Evolutionary conservation across 2,888 invertebrate species (phyloP), one percentile per base, ranked within the genome.

Genomic region (Aelia acuminata): DNA sequence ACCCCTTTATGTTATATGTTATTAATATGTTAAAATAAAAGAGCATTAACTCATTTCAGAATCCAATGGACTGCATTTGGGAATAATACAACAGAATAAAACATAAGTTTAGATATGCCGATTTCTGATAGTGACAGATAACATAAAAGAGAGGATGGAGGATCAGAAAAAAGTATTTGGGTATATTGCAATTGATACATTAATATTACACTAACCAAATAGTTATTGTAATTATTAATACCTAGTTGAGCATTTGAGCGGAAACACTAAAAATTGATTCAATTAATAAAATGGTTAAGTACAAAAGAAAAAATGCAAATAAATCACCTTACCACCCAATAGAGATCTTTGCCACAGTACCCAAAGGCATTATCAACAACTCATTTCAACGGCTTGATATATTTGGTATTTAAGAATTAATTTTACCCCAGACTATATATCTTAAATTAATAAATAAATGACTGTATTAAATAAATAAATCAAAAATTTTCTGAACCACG

Each of bases 271-370:
- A n/a, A n/a, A n/a, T n/a, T n/a, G n/a, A n/a, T n/a, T n/a, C n/a
- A n/a, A n/a, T n/a, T n/a, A 43, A 22, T 43, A 20, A 80, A 80
- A 80, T 43, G 3, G 3, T 43, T 47, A 80, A 10, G n/a, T 57
- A 11, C n/a, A 43, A 80, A 75, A 80, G 11, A 39, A 43, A 4
- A 80, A n/a, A 47, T 43, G 22, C n/a, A 47, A 80, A 80, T 18
- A 39, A 43, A 43, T 80, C 80, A 80, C 39, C 80, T 80, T 80
- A 80, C 80, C 80, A 80, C 43, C 80, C 80, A 80, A 80, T 43
- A 3, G 80, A 43, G n/a, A 80, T 80, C 80, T 80, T 80, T 15
- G 80, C 43, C 43, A 80, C 80, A 80, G 80, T 15, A 35, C 80
- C 43, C 39, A 43, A n/a, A 47, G 39, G 80, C 80, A 80, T 80